Conservation (phyloP, 2,888 invertebrate genomes). For the Acronicta leporina region DNA sequence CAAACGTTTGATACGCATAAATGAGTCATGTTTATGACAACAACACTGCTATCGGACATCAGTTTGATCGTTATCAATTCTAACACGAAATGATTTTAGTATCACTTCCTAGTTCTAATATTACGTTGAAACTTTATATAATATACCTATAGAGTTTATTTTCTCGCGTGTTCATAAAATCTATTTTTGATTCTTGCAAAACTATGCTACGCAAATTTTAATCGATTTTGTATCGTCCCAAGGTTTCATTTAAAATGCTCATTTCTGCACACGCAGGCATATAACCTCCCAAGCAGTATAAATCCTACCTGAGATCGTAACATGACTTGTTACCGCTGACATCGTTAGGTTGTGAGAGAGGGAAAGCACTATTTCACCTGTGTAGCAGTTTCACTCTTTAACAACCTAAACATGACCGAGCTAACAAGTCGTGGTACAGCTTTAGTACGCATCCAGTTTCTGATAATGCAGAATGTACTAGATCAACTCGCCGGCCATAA, state of each 20-base stretch:
- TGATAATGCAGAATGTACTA: slow-evolving; percentile 4
- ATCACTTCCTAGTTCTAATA: slow-evolving; percentile 37
- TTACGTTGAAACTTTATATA: slow-evolving; percentile 37
- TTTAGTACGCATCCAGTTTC: too few species aligned
- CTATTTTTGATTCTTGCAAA: slow-evolving; percentile 30
- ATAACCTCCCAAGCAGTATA: too few species aligned
- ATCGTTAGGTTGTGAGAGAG: too few species aligned
- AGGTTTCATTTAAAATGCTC: too few species aligned
- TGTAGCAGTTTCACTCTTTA: too few species aligned
- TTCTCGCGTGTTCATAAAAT: slow-evolving; percentile 32
- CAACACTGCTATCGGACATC: slow-evolving; percentile 6
- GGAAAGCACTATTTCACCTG: too few species aligned
- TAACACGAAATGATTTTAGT: slow-evolving; percentile 10
- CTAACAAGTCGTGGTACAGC: too few species aligned
- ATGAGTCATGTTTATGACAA: slow-evolving; percentile 39
- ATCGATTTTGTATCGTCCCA: too few species aligned
- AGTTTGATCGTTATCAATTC: slow-evolving; percentile 27
- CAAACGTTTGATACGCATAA: slow-evolving; percentile 18
- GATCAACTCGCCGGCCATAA: slow-evolving; percentile 11
- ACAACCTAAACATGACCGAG: too few species aligned
- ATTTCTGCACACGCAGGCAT: too few species aligned
- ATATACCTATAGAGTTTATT: slow-evolving; percentile 10
- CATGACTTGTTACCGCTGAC: too few species aligned
- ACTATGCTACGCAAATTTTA: slow-evolving; percentile 5
- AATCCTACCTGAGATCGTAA: too few species aligned